Base-by-base conservation (phyloP, 2,113 vertebrate species). In the Hassar affinis region DNA sequence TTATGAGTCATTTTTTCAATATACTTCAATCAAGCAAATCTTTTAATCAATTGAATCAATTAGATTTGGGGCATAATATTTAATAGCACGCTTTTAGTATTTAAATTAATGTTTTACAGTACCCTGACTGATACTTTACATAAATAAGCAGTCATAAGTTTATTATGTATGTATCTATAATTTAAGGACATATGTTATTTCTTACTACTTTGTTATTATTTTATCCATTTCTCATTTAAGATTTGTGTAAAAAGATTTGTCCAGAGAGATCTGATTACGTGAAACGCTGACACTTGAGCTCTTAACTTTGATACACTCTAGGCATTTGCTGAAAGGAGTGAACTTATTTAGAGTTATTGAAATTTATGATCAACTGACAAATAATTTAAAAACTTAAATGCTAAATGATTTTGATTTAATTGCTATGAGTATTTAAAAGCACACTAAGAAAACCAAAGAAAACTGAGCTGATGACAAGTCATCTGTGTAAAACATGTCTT, bases 401-500 rank as follows among this genome's bases (percentile, higher is more conserved):
- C n/a, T n/a, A n/a, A n/a, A n/a, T n/a, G n/a, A n/a, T 6, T 45
- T 47, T 1, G 6, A 11, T 45, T 14, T 45, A 14, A 14, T n/a
- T 11, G 68, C 68, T 47, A 71, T 71, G 42, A 4, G 5, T 47
- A 22, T 57, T 59, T 78, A n/a, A 47, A 52, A 61, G 47, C 38
- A 51, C 1, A 56, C 17, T 17, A 54, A 38, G 69, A 42, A 80
- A 68, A 64, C 8, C 51, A n/a, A 56, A 11, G 27, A 57, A 72
- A 57, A 47, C 27, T 42, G 22, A 72, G 14, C 45, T 59, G 51
- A 30, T 80, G 78, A 56, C 56, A 75, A 57, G 25, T 49, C 82
- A 69, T 54, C 52, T 69, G 61, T 84, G 66, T 22, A 79, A 69
- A 59, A 78, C 49, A 45, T 59, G 75, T 45, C 49, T 22, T 78